phyloP scores from a whole-genome alignment of 2,113 vertebrate species.

The Xenopus laevis region DNA sequence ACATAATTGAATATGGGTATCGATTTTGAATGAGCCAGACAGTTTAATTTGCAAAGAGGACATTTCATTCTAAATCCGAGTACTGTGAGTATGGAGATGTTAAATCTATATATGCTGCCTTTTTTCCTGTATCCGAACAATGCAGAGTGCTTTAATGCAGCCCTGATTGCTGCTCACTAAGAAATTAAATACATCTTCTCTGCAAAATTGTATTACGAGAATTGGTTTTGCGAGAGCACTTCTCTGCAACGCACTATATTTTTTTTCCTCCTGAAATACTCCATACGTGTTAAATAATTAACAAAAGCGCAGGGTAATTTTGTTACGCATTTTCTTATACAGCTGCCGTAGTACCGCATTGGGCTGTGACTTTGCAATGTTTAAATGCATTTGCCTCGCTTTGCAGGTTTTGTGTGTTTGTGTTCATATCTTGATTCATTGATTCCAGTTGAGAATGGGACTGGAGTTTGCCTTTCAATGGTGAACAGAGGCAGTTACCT shows the following conservation, averaged over 20 bases:
- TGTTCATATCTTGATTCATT: background rate
- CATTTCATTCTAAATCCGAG: background rate
- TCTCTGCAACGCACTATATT: background rate
- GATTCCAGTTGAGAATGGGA: no score
- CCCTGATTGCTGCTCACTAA: background rate
- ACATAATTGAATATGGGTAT: background rate
- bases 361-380: background rate
- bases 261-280: background rate
- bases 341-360: constrained; percentile 4
- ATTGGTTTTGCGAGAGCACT: background rate
- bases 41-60: constrained; percentile 2
- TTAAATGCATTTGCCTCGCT: constrained; percentile 2
- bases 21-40: background rate
- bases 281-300: constrained; percentile 2
- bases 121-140: background rate
- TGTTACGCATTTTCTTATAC: background rate
- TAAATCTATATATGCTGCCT: background rate
- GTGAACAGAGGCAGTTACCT: no score
- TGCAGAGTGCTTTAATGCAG: background rate
- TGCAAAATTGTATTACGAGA: background rate
- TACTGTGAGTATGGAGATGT: constrained; percentile 1
- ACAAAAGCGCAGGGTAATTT: background rate
- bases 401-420: background rate
- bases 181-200: background rate
- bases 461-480: no score